Percentiles rank a stretch among this genome's conserved stretches.
Conservation (phyloP, 2,113 vertebrate species). For the Miniopterus natalensis region DNA sequence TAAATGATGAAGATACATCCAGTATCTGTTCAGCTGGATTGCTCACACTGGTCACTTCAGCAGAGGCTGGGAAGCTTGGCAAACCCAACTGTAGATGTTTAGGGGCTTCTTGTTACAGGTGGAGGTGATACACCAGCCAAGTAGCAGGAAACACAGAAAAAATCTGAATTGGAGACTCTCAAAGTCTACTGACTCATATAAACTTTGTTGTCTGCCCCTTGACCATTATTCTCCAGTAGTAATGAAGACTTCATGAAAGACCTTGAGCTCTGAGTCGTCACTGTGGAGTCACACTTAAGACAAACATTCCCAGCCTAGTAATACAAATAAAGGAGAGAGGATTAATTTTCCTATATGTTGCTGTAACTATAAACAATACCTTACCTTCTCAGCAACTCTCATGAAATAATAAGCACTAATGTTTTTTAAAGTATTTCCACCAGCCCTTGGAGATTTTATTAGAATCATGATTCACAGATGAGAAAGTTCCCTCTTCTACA, state of each 20-base stretch:
- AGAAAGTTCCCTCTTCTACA: conserved; percentile 76
- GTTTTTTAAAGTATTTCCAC: conserved; percentile 77
- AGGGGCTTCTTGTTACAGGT: conserved; percentile 6
- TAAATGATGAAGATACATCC: conserved; percentile 54
- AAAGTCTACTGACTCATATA: background rate
- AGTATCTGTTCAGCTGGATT: conserved; percentile 22
- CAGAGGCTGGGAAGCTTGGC: background rate
- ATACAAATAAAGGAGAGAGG: background rate
- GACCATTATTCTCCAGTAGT: conserved; percentile 51
- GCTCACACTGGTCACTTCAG: background rate
- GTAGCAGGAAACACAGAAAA: conserved; percentile 47
- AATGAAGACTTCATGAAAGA: conserved; percentile 15
- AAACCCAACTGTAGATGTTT: conserved; percentile 66
- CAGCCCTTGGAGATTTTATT: conserved; percentile 81
- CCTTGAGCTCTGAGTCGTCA: conserved; percentile 46
- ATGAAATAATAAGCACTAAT: conserved; percentile 76
- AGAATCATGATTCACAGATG: conserved; percentile 79
- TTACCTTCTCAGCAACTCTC: conserved; percentile 73
- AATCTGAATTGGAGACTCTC: conserved; percentile 5
- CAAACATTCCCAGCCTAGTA: conserved; percentile 70
- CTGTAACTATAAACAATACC: conserved; percentile 74
- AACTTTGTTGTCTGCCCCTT: conserved; percentile 58
- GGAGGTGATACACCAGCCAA: background rate
- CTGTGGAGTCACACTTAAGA: conserved; percentile 60
- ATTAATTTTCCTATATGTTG: conserved; percentile 75